phyloP scores from a whole-genome alignment of 2,888 invertebrate genomes.

The Conchocele bisecta region DNA sequence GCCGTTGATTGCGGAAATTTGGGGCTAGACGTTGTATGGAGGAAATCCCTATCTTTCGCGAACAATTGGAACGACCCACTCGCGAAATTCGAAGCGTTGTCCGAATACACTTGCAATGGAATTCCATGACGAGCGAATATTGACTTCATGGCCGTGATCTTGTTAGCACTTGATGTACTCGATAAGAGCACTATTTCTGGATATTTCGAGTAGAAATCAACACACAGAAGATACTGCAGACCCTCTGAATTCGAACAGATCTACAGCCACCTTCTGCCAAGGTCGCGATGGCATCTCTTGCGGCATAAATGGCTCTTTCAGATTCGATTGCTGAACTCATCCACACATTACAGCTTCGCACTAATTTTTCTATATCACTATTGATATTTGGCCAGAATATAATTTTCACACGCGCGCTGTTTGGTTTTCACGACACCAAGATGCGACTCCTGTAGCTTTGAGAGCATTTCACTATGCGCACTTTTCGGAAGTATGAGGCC shows the following conservation, averaged over 20 bases:
- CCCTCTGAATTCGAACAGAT: slow-evolving; percentile 57
- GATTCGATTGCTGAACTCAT: no score
- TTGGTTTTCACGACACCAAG: no score
- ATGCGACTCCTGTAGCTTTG: no score
- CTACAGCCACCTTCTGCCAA: slow-evolving; percentile 61
- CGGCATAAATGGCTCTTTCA: slow-evolving; percentile 54
- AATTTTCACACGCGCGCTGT: no score
- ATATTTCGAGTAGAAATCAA: slow-evolving; percentile 59
- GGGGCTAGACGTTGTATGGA: slow-evolving; percentile 43
- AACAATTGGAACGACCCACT: slow-evolving; percentile 34
- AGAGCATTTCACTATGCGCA: no score
- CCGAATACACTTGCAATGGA: slow-evolving; percentile 29
- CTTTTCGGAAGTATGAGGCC: no score
- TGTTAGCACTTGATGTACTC: slow-evolving; percentile 17
- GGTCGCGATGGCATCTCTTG: slow-evolving; percentile 54
- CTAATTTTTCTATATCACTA: no score
- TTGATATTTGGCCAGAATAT: no score
- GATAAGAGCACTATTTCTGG: slow-evolving; percentile 45
- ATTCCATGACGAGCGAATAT: slow-evolving; percentile 54
- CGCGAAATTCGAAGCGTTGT: slow-evolving; percentile 44
- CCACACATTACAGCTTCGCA: no score
- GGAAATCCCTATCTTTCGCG: slow-evolving; percentile 41
- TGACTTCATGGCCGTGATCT: slow-evolving; percentile 50
- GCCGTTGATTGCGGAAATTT: slow-evolving; percentile 45
- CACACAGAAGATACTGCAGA: slow-evolving; percentile 46